phyloP scores from a whole-genome alignment of 2,888 invertebrate species.

The Hydrotaea diabolus region DNA sequence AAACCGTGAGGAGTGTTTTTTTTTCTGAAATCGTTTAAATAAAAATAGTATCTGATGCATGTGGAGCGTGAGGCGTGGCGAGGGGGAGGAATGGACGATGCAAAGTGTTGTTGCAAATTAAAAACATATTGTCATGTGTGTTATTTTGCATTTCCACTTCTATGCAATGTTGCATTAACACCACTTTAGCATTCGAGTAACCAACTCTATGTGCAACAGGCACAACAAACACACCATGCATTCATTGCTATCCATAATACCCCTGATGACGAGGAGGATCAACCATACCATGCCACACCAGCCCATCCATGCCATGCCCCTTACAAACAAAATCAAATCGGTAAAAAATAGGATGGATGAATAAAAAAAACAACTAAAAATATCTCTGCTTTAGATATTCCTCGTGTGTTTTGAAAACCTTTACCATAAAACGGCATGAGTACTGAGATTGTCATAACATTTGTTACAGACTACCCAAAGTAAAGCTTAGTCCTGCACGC shows the following conservation, averaged over 20 bases:
- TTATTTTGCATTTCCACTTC: conserved; percentile 64
- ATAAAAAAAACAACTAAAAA: conserved; percentile 54
- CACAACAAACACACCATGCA: too few species aligned
- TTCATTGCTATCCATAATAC: neutral
- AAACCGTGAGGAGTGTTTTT: conserved; percentile 40
- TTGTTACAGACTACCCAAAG: too few species aligned
- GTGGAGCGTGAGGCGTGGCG: neutral
- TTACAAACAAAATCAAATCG: neutral
- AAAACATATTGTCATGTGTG: conserved; percentile 79
- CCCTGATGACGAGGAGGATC: conserved; percentile 16
- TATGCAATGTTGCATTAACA: conserved; percentile 67
- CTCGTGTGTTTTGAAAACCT: conserved; percentile 18
- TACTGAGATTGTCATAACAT: too few species aligned
- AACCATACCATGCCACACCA: neutral
- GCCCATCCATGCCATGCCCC: neutral
- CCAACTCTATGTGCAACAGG: too few species aligned
- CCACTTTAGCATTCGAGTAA: conserved; percentile 42
- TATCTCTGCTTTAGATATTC: conserved; percentile 49
- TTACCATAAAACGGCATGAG: neutral
- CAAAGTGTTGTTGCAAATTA: conserved; percentile 76
- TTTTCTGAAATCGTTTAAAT: conserved; percentile 40
- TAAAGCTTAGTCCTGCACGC: too few species aligned
- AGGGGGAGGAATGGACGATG: neutral
- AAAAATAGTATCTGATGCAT: conserved; percentile 63
- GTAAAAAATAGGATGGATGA: conserved; percentile 6